phyloP scores from a whole-genome alignment of 2,888 invertebrate genomes.

The Drepanosiphum platanoidis region DNA sequence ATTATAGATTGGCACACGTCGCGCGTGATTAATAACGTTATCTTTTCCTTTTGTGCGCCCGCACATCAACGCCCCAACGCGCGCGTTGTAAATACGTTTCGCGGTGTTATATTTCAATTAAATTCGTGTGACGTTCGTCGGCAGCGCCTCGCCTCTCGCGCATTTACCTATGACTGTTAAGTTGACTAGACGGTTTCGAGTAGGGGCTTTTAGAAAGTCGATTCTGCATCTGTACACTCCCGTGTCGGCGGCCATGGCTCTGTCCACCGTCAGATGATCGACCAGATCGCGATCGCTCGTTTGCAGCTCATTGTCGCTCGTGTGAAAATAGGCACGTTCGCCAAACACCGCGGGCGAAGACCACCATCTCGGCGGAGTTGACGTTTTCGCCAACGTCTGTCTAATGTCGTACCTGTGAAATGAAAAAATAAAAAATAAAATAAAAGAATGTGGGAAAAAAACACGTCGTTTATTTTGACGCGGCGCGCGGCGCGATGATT shows the following conservation, averaged over 20 bases:
- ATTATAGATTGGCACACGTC: too few species aligned
- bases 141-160: neutral
- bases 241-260: constrained; percentile 39
- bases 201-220: constrained; percentile 41
- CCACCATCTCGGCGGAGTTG: constrained; percentile 5
- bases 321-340: constrained; percentile 46
- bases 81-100: too few species aligned
- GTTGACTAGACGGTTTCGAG: constrained; percentile 32
- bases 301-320: neutral
- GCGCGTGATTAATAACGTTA: too few species aligned
- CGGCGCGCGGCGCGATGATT: too few species aligned
- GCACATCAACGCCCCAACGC: too few species aligned
- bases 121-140: too few species aligned
- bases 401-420: constrained; percentile 23
- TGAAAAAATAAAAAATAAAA: neutral
- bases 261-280: constrained; percentile 39
- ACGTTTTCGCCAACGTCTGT: neutral
- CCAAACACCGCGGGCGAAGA: constrained; percentile 31
- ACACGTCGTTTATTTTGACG: too few species aligned
- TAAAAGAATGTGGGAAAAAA: too few species aligned
- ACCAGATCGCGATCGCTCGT: neutral
- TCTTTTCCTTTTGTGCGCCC: too few species aligned
- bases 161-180: constrained; percentile 42
- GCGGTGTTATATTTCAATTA: too few species aligned
- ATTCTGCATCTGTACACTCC: constrained; percentile 46